Conservation (phyloP, 2,797 vertebrate genomes). For the Acrossocheilus fasciatus region DNA sequence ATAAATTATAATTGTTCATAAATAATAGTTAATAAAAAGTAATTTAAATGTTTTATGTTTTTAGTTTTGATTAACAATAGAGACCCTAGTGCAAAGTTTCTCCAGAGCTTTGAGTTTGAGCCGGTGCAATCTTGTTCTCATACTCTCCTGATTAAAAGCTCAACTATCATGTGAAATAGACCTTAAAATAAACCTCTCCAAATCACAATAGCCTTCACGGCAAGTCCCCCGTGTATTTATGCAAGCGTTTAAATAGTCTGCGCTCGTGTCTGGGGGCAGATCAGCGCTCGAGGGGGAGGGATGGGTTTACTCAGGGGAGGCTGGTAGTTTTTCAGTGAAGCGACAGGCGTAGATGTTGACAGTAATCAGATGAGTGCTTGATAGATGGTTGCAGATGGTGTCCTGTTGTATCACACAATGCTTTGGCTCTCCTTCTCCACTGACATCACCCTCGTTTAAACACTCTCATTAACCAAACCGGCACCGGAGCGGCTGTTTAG, state of each 20-base stretch:
- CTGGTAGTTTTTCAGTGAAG: conserved; percentile 18
- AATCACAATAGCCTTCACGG: conserved; percentile 27
- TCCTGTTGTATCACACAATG: conserved; percentile 71
- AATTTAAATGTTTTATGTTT: neutral
- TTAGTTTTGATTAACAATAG: conserved; percentile 8
- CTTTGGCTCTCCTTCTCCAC: conserved; percentile 75
- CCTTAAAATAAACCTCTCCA: conserved; percentile 40
- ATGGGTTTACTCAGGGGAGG: conserved; percentile 24
- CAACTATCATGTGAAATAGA: conserved; percentile 4
- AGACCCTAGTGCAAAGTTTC: conserved; percentile 11
- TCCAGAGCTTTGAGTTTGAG: conserved; percentile 13
- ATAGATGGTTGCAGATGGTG: conserved; percentile 73
- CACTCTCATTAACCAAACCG: conserved; percentile 60
- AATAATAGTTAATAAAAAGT: neutral
- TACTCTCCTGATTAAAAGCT: conserved; percentile 35
- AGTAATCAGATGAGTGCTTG: conserved; percentile 72
- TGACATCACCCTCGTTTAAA: conserved; percentile 80
- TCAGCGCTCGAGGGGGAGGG: conserved; percentile 9
- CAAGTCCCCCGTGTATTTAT: conserved; percentile 17
- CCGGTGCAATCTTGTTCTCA: conserved; percentile 39
- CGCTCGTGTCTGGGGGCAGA: conserved; percentile 19
- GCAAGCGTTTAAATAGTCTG: conserved; percentile 35
- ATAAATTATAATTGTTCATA: neutral
- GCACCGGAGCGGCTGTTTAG: conserved; percentile 66
- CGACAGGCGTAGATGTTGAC: conserved; percentile 47